Evolutionary conservation across 2,888 invertebrate genomes (phyloP), one percentile per base, ranked within the genome.

Genomic region (Drosophila anceps): DNA sequence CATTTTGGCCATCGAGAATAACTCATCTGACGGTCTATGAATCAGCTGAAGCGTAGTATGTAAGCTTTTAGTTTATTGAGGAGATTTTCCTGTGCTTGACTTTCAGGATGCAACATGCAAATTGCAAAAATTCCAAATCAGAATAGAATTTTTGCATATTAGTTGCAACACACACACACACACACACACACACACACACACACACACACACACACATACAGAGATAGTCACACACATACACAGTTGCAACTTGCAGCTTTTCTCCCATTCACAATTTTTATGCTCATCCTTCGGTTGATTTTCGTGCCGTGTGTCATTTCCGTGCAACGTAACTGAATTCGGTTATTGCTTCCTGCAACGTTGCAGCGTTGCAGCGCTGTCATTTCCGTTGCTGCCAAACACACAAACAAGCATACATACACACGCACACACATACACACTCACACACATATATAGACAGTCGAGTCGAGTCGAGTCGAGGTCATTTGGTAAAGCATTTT

Each of bases 281-380:
- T 48, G 15, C 48, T 50, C 80, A 41, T 58, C 31, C 71, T 58
- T 24, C 31, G 37, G 43, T 39, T 39, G 51, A 62, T 39, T 63
- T 63, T 57, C 57, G 55, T 53, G 41, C 77, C 72, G 76, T 82
- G 79, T 79, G 83, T 83, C 85, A 88, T 89, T 89, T 88, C 88
- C 88, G 89, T 79, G 80, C 83, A 75, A 69, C 73, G 75, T 77
- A 82, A 79, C 80, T 81, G 85, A 84, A 82, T 87, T 85, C 76
- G 79, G 79, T 78, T 84, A 88, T 89, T 89, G 90, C 88, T 87
- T 88, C 88, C 90, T 80, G 82, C 74, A 70, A 53, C 69, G 75
- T 43, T 80, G 82, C 74, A 70, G 55, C 69, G 75, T 43, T 80
- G 82, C 76, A 76, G 76, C 73, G 59, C 81, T 76, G 77, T 84